Evolutionary conservation across 2,113 vertebrate genomes (phyloP).

Genomic region (Plectropomus leopardus): DNA sequence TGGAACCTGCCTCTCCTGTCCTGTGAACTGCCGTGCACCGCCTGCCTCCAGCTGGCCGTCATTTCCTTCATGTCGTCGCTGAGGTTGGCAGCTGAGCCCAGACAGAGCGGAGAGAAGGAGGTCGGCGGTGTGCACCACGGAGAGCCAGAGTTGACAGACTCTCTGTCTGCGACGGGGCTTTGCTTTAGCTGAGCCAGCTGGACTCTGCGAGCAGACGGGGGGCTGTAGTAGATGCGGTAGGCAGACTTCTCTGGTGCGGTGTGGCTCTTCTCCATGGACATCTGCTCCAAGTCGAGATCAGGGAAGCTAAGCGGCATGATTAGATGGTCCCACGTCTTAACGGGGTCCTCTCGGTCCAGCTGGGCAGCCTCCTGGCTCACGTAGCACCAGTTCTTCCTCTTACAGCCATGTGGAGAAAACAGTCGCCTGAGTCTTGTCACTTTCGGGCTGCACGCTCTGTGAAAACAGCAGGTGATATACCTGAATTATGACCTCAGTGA

Average conservation of each 20-base stretch:
- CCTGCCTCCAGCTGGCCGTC: conserved; percentile 86
- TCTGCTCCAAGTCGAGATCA: conserved; percentile 83
- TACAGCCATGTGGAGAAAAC: conserved; percentile 85
- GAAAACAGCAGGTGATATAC: conserved; percentile 22
- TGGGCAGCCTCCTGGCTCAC: conserved; percentile 84
- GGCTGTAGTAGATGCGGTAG: conserved; percentile 96
- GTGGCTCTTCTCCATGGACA: conserved; percentile 90
- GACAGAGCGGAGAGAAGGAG: conserved; percentile 79
- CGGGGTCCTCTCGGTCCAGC: conserved; percentile 78
- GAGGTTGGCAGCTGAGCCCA: conserved; percentile 93
- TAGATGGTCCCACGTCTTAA: conserved; percentile 89
- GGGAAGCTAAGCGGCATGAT: conserved; percentile 84
- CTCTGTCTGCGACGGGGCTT: conserved; percentile 46
- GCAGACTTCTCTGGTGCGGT: conserved; percentile 92
- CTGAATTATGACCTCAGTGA: conserved; percentile 8
- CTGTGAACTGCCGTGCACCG: conserved; percentile 83
- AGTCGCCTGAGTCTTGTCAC: conserved; percentile 84
- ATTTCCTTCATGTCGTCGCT: conserved; percentile 99
- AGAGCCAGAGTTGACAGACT: conserved; percentile 48
- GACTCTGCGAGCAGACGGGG: conserved; percentile 88
- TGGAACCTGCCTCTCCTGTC: conserved; percentile 85
- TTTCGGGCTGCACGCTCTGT: conserved; percentile 42
- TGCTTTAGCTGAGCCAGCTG: conserved; percentile 81
- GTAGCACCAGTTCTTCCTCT: conserved; percentile 85
- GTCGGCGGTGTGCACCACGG: conserved; percentile 80